phyloP scores from a whole-genome alignment of 1,140 invertebrate species.

The Ceratoteleas bidentatus region DNA sequence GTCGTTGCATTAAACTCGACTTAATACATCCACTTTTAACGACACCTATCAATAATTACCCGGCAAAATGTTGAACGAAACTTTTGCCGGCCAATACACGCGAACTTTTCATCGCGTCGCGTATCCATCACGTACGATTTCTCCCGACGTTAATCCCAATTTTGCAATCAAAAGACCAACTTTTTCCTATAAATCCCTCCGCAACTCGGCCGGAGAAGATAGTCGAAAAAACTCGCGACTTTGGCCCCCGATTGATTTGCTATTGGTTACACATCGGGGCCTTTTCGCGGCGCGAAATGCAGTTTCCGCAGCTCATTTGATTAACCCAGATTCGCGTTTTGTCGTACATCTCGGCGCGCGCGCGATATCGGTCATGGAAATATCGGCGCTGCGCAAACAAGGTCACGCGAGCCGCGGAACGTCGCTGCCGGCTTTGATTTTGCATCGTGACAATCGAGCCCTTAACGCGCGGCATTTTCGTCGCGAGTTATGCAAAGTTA shows the following conservation, averaged over 20 bases:
- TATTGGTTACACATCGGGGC: no score
- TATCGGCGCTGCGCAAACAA: slow-evolving; percentile 52
- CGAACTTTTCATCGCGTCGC: no score
- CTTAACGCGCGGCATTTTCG: slow-evolving; percentile 39
- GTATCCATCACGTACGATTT: no score
- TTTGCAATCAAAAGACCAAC: no score
- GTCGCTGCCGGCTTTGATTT: slow-evolving; percentile 28
- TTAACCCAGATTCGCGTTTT: slow-evolving; percentile 57
- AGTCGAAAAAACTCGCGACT: slow-evolving; percentile 1
- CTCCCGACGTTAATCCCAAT: no score
- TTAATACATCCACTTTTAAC: no score
- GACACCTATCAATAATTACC: no score
- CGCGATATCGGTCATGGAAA: slow-evolving; percentile 57
- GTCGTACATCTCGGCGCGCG: slow-evolving; percentile 34
- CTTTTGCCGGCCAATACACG: no score
- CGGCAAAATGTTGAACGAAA: no score
- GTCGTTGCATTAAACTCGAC: no score
- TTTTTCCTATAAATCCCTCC: background rate
- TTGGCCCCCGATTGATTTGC: background rate
- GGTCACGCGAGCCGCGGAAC: slow-evolving; percentile 32
- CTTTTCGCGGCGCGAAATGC: slow-evolving; percentile 22
- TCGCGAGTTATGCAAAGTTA: slow-evolving; percentile 49
- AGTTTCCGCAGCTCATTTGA: slow-evolving; percentile 51
- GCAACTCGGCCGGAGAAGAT: background rate
- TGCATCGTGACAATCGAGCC: slow-evolving; percentile 38